Evolutionary conservation across 2,888 invertebrate species (phyloP).

Genomic region (Orchesella flavescens): DNA sequence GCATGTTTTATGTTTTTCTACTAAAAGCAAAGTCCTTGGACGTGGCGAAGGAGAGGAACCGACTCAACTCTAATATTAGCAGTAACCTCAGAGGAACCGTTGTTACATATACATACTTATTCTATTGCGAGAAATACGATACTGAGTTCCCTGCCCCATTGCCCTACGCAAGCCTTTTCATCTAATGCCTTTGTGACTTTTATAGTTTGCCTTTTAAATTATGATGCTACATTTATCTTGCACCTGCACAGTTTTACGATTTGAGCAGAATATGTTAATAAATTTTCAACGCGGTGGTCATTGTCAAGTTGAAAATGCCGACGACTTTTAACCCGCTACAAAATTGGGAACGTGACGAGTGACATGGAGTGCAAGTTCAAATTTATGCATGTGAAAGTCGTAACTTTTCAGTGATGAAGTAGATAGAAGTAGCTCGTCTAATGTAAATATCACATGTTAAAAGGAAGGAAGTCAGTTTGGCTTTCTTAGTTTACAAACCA

Average conservation of each 20-base stretch:
- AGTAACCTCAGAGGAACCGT: too few species aligned
- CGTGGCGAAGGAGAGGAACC: too few species aligned
- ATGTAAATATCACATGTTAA: not conserved
- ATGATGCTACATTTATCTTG: conserved; percentile 6
- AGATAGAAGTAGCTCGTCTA: not conserved
- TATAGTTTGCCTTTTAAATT: not conserved
- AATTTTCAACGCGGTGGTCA: not conserved
- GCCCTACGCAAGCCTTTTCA: not conserved
- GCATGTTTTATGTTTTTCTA: too few species aligned
- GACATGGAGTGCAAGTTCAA: not conserved
- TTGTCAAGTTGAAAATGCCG: not conserved
- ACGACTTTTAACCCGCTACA: not conserved
- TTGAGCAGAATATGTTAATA: too few species aligned
- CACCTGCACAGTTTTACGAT: conserved; percentile 3
- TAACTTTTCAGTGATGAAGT: not conserved
- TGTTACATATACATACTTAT: too few species aligned
- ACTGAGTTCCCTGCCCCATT: too few species aligned
- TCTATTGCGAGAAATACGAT: too few species aligned
- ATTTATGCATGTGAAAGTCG: not conserved
- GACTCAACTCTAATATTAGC: too few species aligned
- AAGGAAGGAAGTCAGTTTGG: not conserved
- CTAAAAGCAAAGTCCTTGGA: too few species aligned
- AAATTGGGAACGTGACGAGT: not conserved
- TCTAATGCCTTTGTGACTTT: not conserved
- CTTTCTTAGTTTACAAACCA: too few species aligned